These are phyloP conservation scores for Acarapis woodi DNA, from an alignment of 1,140 invertebrate species.

Conservation along the genomic window DNA sequence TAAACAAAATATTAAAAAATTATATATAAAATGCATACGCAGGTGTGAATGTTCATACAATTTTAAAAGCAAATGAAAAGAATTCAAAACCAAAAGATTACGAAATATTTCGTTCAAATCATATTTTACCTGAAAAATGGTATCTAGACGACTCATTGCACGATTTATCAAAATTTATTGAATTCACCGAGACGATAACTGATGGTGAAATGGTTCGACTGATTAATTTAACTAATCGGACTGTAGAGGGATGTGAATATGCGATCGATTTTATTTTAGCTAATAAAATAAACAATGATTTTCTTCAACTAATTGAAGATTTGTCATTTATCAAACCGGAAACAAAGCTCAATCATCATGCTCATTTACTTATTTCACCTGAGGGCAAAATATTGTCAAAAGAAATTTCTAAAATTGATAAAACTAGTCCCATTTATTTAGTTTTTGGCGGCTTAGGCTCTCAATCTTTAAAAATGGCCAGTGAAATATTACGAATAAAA, in stretches of 20 bases:
- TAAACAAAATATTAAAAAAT: slow-evolving; percentile 37
- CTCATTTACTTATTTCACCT: too few relatives aligned
- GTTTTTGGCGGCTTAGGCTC: too few relatives aligned
- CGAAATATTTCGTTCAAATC: slow-evolving; percentile 58
- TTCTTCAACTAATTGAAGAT: too few relatives aligned
- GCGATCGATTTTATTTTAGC: slow-evolving; percentile 17
- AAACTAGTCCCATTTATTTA: too few relatives aligned
- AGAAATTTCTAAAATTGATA: too few relatives aligned
- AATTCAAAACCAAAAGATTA: slow-evolving; percentile 26
- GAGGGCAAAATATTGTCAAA: too few relatives aligned
- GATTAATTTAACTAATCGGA: slow-evolving; percentile 19
- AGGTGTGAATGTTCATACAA: slow-evolving; percentile 72
- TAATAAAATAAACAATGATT: slow-evolving; percentile 16
- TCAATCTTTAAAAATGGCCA: too few relatives aligned
- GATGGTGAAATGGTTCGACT: slow-evolving; percentile 15
- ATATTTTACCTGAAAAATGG: slow-evolving; percentile 42
- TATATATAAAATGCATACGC: slow-evolving; percentile 26
- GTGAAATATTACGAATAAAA: too few relatives aligned
- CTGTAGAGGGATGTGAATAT: slow-evolving; percentile 19
- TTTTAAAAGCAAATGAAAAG: slow-evolving; percentile 52
- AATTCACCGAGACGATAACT: not conserved
- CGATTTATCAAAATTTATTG: not conserved
- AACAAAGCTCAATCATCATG: too few relatives aligned
- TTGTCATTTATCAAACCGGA: too few relatives aligned
- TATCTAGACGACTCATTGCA: not conserved